Evolutionary conservation across 2,888 invertebrate genomes (phyloP).

Genomic region (Ptychoptera contaminata): DNA sequence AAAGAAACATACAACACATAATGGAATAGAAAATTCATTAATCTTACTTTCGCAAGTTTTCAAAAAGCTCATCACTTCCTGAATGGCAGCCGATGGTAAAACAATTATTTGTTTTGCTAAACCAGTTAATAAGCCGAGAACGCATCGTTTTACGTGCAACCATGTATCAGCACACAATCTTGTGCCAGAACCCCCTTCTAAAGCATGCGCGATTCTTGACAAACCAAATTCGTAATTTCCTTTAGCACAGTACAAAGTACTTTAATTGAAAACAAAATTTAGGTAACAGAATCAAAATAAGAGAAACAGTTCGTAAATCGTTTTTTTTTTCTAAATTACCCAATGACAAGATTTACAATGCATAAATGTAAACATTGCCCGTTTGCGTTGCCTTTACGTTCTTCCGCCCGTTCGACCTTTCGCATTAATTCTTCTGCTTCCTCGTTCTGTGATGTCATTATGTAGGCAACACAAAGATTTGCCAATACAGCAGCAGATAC

Average conservation of each 20-base stretch:
- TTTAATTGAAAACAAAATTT: slow-evolving; percentile 27
- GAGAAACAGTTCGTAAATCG: no score
- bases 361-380: slow-evolving; percentile 93
- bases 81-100: slow-evolving; percentile 59
- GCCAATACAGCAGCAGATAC: slow-evolving; percentile 97
- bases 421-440: slow-evolving; percentile 98
- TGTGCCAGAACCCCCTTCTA: slow-evolving; percentile 35
- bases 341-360: slow-evolving; percentile 97
- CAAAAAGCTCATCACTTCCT: slow-evolving; percentile 70
- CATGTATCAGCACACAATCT: slow-evolving; percentile 96
- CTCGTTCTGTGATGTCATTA: slow-evolving; percentile 97
- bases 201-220: slow-evolving; percentile 89
- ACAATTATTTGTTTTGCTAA: slow-evolving; percentile 73
- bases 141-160: slow-evolving; percentile 94
- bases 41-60: slow-evolving; percentile 64
- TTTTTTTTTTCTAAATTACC: slow-evolving; percentile 38
- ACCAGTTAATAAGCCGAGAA: slow-evolving; percentile 73
- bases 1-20: neutral
- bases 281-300: no score
- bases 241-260: slow-evolving; percentile 93
- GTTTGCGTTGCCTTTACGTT: slow-evolving; percentile 78
- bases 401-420: slow-evolving; percentile 96
- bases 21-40: neutral
- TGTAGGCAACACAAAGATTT: slow-evolving; percentile 96
- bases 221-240: slow-evolving; percentile 99